These are phyloP conservation scores for Pteronura brasiliensis DNA, from an alignment of 2,113 vertebrate species.

Conservation along the genomic window DNA sequence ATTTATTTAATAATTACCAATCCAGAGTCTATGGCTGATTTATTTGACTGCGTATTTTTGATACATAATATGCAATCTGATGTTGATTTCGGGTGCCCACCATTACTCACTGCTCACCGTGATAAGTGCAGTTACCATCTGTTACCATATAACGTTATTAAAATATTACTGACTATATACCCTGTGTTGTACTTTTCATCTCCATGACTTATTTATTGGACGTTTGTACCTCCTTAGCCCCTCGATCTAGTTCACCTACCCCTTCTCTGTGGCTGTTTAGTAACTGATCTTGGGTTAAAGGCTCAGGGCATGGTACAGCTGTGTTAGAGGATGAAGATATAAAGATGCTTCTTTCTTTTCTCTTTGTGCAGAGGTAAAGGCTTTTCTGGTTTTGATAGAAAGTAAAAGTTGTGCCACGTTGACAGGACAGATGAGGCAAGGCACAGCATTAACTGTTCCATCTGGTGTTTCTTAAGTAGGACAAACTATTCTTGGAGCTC, in stretches of 20 bases:
- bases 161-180: background rate
- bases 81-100: background rate
- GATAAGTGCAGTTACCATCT: background rate
- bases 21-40: background rate
- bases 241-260: background rate
- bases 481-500: slow-evolving; percentile 70
- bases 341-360: background rate
- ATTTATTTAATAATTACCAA: background rate
- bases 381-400: slow-evolving; percentile 51
- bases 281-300: background rate
- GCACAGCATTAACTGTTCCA: slow-evolving; percentile 65
- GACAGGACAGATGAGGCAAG: slow-evolving; percentile 56
- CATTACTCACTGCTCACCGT: background rate
- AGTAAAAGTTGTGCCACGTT: slow-evolving; percentile 40
- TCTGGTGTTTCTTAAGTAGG: slow-evolving; percentile 74
- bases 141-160: background rate
- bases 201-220: background rate
- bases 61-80: background rate
- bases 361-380: background rate
- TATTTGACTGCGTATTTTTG: background rate
- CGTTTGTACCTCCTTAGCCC: background rate
- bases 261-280: background rate
- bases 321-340: background rate
- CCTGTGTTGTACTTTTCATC: background rate
- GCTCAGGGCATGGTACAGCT: background rate